Evolutionary conservation across 2,797 vertebrate genomes (phyloP).

Genomic region (Bradypodion pumilum): DNA sequence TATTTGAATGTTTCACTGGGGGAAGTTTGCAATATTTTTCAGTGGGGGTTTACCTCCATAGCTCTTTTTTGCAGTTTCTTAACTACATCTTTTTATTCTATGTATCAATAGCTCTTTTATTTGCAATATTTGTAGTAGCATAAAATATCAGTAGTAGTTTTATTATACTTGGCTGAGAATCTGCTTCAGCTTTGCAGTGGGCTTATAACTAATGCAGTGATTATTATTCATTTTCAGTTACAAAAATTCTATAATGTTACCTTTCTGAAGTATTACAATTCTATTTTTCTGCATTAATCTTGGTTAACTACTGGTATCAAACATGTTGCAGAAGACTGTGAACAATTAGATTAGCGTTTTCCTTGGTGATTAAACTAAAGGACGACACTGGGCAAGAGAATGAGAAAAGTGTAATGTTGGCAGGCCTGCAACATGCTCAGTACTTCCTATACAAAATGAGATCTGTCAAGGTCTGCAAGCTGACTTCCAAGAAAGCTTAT

Average conservation of each 20-base stretch:
- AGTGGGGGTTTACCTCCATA: neutral
- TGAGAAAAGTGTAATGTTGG: neutral
- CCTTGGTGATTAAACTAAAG: neutral
- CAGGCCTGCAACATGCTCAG: neutral
- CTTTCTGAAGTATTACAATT: neutral
- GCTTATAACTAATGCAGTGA: neutral
- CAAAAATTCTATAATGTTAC: neutral
- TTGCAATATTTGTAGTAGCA: neutral
- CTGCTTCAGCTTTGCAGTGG: neutral
- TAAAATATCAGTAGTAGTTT: conserved; percentile 15
- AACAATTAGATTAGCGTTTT: conserved; percentile 4
- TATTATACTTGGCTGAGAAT: neutral
- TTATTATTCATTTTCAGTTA: conserved; percentile 2
- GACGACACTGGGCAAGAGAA: conserved; percentile 24
- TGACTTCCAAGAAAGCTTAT: neutral
- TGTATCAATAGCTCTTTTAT: conserved; percentile 25
- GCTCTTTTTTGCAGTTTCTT: neutral
- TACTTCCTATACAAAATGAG: neutral
- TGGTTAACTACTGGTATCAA: neutral
- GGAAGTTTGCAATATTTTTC: neutral
- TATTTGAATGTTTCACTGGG: conserved; percentile 2
- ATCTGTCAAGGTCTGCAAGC: neutral
- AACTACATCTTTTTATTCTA: no score
- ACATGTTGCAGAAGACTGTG: neutral
- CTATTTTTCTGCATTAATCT: neutral